These are phyloP conservation scores for Parapristionchus giblindavisi DNA, from an alignment of 2,888 invertebrate genomes.

Conservation along the genomic window DNA sequence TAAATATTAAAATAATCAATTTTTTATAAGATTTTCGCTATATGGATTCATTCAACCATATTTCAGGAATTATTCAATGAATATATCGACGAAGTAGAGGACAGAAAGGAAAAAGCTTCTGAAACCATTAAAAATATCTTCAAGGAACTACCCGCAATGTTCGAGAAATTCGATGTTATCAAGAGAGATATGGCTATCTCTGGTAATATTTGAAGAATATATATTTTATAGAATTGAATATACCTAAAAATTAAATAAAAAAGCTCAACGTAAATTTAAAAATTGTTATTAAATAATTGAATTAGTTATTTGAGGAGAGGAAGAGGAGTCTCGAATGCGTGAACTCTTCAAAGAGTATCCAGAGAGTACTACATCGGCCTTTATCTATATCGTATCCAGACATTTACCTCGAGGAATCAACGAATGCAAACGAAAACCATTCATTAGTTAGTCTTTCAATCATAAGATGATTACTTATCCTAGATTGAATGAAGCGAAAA, in stretches of 20 bases:
- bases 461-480: too few species aligned
- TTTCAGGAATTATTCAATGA: conserved; percentile 9
- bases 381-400: not conserved
- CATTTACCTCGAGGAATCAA: conserved; percentile 27
- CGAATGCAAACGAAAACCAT: conserved; percentile 8
- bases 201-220: too few species aligned
- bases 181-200: conserved; percentile 4
- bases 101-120: not conserved
- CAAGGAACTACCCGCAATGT: not conserved
- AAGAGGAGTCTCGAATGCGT: not conserved
- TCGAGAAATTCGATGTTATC: conserved; percentile 2
- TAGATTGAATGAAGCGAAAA: too few species aligned
- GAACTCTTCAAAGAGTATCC: not conserved
- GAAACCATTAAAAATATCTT: not conserved
- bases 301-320: conserved; percentile 22
- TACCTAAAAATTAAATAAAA: too few species aligned
- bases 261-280: too few species aligned
- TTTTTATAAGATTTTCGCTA: not conserved
- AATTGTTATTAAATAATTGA: too few species aligned
- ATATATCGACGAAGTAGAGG: not conserved
- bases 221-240: too few species aligned
- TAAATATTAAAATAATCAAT: not conserved
- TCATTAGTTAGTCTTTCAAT: conserved; percentile 17
- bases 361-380: not conserved
- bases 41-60: not conserved